Conservation (phyloP, 2,888 invertebrate genomes). For the Catonia carolina region DNA sequence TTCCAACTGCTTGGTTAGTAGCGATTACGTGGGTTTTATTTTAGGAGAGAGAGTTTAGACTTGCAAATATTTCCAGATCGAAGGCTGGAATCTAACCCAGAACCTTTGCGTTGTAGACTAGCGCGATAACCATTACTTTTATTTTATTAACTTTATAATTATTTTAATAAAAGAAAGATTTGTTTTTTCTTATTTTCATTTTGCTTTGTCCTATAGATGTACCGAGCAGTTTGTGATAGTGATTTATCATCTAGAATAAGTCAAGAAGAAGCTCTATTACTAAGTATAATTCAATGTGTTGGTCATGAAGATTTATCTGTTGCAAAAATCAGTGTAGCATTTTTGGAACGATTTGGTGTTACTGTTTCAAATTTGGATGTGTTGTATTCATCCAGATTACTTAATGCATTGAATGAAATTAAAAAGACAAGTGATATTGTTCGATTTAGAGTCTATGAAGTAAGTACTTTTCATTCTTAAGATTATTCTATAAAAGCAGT, state of each 20-base stretch:
- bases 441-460: constrained; percentile 64
- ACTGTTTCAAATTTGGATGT: constrained; percentile 44
- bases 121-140: background rate
- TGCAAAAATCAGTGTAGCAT: constrained; percentile 52
- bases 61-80: no score
- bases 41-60: no score
- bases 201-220: constrained; percentile 40
- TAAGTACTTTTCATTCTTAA: constrained; percentile 39
- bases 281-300: constrained; percentile 51
- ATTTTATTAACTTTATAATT: background rate
- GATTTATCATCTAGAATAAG: constrained; percentile 43
- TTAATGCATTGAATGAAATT: constrained; percentile 52
- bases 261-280: constrained; percentile 49
- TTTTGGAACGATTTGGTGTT: constrained; percentile 48
- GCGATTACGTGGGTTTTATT: no score
- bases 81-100: no score
- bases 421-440: constrained; percentile 52
- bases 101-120: no score
- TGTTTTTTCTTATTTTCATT: background rate
- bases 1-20: no score
- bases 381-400: constrained; percentile 50
- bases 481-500: no score
- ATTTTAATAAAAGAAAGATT: no score
- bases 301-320: constrained; percentile 54
- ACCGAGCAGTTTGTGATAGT: constrained; percentile 38